Base-by-base conservation (phyloP, 2,113 vertebrate genomes). In the Periophthalmus modestus region DNA sequence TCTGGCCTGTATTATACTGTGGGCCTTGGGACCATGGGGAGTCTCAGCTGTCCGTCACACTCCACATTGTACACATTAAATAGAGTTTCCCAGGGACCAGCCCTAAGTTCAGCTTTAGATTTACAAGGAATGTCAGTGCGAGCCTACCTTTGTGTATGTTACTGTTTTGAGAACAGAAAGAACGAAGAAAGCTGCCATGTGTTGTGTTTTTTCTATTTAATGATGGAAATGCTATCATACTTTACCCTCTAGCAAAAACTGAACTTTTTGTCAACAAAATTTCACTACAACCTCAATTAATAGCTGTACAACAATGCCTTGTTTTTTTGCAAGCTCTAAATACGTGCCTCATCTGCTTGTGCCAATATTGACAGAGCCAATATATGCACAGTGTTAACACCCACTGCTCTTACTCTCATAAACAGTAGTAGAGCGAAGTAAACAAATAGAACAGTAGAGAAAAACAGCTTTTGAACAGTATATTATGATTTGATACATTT, bases 341-440 rank as follows among this genome's bases (percentile, higher is more conserved):
- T 61, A 10, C 39, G 67, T 77, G 67, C 46, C 57, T 69, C 1
- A 4, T 73, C 55, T 80, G 50, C 80, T 48, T 80, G 24, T 23
- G 21, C 16, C 63, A 83, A 84, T 77, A 79, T 80, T 87, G 62
- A 58, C 78, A 67, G 2, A 79, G 58, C n/a, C 28, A 79, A 16
- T 5, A 10, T 69, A 66, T 0, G 4, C 33, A 50, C n/a, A 50
- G 24, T 55, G 2, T 65, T n/a, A 67, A 69, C 33, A 67, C 48
- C 55, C 10, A 65, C 34, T 24, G n/a, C 21, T 23, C 12, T 39
- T 21, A 21, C 36, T 21, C 63, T 66, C 13, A 62, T 18, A 28
- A 28, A 62, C 34, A 43, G 34, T 19, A 39, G 7, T 65, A 46
- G 13, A 23, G 13, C 3, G 19, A 24, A 14, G 43, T 67, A 67